Conservation (phyloP, 2,888 invertebrate genomes). For the Siphlonurus alternatus region DNA sequence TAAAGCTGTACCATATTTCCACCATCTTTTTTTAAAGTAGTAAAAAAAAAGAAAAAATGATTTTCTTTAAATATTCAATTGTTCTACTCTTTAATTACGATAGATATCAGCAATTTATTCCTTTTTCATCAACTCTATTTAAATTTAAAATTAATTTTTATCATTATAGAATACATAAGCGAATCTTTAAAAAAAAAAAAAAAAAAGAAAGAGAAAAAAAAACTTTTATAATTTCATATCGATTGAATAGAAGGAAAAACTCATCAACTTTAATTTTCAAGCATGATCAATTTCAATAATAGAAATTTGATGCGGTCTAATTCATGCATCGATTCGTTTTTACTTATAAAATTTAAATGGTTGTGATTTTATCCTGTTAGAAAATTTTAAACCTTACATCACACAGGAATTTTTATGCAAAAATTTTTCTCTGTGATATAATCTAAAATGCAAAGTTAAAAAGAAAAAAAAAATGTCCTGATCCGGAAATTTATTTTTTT, state of each 20-base stretch:
- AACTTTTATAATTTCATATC: background rate
- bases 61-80: too few species aligned
- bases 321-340: background rate
- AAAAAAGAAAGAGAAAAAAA: background rate
- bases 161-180: background rate
- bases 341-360: background rate
- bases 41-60: too few species aligned
- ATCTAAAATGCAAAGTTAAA: background rate
- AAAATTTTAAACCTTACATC: background rate
- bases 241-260: background rate
- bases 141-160: background rate
- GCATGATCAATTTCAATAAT: background rate
- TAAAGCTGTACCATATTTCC: too few species aligned
- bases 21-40: too few species aligned
- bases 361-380: background rate
- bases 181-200: background rate
- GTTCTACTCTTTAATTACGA: too few species aligned
- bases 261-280: background rate
- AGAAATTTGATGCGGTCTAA: background rate
- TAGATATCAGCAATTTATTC: too few species aligned
- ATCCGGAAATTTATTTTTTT: background rate
- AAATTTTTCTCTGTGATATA: background rate
- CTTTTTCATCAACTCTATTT: too few species aligned
- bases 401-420: background rate
- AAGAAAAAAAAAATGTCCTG: background rate